phyloP scores from a whole-genome alignment of 2,113 vertebrate species.

The Brachionichthys hirsutus region DNA sequence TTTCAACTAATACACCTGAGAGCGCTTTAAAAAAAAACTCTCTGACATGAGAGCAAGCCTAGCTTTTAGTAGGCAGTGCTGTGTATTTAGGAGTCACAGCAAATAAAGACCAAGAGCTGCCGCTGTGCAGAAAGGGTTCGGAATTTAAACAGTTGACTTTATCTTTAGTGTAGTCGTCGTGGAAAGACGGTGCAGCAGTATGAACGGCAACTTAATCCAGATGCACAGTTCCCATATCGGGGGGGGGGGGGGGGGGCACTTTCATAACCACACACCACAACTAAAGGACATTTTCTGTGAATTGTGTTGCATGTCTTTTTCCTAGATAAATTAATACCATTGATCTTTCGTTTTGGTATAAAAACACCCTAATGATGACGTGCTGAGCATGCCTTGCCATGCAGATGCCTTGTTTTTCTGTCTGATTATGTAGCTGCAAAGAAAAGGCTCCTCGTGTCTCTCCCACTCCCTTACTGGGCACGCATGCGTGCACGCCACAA shows the following conservation, averaged over 20 bases:
- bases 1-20: background rate
- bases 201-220: background rate
- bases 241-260: background rate
- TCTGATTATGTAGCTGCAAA: constrained; percentile 40
- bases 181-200: constrained; percentile 12
- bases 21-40: background rate
- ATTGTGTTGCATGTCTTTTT: constrained; percentile 13
- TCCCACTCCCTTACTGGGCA: background rate
- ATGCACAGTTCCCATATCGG: background rate
- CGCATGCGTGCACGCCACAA: constrained; percentile 4
- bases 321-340: constrained; percentile 40
- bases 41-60: background rate
- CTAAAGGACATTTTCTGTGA: background rate
- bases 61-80: background rate
- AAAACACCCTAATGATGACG: constrained; percentile 29
- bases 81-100: background rate
- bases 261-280: constrained; percentile 1
- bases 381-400: constrained; percentile 16
- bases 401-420: constrained; percentile 19
- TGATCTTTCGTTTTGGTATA: constrained; percentile 29
- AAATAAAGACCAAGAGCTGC: background rate
- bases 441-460: background rate
- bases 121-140: background rate
- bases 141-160: background rate
- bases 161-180: background rate